Percentiles rank a stretch among this genome's conserved stretches.
These are phyloP conservation scores for Enteromius mattozi DNA, from an alignment of 2,797 vertebrate genomes.

Conservation along the genomic window DNA sequence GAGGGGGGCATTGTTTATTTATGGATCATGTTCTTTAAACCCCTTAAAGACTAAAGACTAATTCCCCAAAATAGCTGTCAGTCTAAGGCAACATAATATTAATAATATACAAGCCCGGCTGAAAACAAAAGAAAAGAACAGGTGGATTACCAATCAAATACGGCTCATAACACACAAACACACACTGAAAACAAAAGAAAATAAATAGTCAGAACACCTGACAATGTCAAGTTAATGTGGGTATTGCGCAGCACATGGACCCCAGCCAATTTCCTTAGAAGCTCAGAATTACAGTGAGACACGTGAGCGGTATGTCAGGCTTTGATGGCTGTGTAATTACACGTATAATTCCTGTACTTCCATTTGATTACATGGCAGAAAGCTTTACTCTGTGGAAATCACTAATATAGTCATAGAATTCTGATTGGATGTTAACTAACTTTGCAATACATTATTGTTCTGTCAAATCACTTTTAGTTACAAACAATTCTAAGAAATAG, in stretches of 20 bases:
- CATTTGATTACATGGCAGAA: slow-evolving; percentile 45
- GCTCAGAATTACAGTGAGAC: slow-evolving; percentile 64
- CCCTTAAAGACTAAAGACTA: slow-evolving; percentile 78
- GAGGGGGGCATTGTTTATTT: slow-evolving; percentile 77
- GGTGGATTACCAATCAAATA: slow-evolving; percentile 75
- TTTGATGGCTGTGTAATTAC: slow-evolving; percentile 60
- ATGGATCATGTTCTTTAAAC: slow-evolving; percentile 77
- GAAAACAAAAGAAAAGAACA: slow-evolving; percentile 76
- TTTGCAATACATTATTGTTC: not conserved
- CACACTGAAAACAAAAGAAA: slow-evolving; percentile 73
- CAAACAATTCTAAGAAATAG: not conserved
- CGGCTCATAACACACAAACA: slow-evolving; percentile 62
- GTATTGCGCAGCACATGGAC: slow-evolving; percentile 72
- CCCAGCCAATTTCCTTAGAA: slow-evolving; percentile 65
- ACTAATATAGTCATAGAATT: not conserved
- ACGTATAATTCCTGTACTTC: slow-evolving; percentile 53
- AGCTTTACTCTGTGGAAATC: slow-evolving; percentile 33
- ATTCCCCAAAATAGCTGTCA: slow-evolving; percentile 78
- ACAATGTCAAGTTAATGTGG: slow-evolving; percentile 72
- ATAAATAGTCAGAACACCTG: slow-evolving; percentile 73
- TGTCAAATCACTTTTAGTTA: not conserved
- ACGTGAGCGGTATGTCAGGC: slow-evolving; percentile 68
- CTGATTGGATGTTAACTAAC: not conserved
- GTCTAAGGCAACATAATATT: slow-evolving; percentile 70
- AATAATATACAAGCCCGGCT: slow-evolving; percentile 77